These are phyloP conservation scores for Zaprionus gabonicus DNA, from an alignment of 1,140 invertebrate genomes.

Conservation along the genomic window DNA sequence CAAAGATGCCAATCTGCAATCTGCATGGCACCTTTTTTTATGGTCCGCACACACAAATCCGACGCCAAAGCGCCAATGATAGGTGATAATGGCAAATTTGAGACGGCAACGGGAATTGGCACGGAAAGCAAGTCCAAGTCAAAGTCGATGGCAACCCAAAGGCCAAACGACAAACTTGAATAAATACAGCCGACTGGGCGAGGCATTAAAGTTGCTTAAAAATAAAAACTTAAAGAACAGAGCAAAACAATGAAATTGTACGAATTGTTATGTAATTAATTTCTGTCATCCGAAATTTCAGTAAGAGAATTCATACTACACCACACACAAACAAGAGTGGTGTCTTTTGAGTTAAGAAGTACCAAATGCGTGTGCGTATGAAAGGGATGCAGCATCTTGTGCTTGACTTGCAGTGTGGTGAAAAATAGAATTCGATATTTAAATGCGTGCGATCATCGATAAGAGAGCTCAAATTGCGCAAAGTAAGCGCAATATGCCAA, in stretches of 20 bases:
- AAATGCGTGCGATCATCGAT: not conserved
- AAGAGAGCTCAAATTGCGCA: not conserved
- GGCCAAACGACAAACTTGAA: constrained; percentile 23
- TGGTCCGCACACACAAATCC: constrained; percentile 70
- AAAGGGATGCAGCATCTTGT: not conserved
- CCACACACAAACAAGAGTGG: not conserved
- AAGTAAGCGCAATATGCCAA: not conserved
- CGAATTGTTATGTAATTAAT: not conserved
- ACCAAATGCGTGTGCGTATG: not conserved
- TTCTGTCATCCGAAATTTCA: no score
- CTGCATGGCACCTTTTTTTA: constrained; percentile 73
- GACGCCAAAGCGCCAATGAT: constrained; percentile 77
- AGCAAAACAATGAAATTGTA: not conserved
- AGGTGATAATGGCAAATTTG: constrained; percentile 83
- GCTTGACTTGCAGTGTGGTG: not conserved
- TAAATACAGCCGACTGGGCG: constrained; percentile 13
- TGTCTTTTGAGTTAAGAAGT: not conserved
- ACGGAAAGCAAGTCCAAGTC: not conserved
- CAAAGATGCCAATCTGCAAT: constrained; percentile 80
- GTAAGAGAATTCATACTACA: not conserved
- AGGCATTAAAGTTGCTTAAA: constrained; percentile 25
- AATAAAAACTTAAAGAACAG: not conserved
- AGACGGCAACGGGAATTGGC: constrained; percentile 31
- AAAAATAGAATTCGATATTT: not conserved
- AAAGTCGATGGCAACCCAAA: not conserved